Conservation (phyloP, 2,797 vertebrate species). For the Leontocebus nigricollis region DNA sequence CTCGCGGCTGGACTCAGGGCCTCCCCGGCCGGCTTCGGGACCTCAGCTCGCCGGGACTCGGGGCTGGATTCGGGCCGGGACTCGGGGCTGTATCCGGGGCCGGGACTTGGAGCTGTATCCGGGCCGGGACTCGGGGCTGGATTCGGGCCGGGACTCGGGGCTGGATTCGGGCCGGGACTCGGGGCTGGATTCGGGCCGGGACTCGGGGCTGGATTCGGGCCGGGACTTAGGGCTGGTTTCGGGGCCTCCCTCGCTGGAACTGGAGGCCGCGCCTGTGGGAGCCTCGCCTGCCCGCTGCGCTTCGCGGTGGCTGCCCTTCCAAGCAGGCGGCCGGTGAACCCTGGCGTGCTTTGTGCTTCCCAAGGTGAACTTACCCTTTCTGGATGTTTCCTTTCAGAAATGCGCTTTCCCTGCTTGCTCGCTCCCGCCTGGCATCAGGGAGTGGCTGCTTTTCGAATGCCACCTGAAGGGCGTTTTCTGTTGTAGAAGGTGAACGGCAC, state of each 20-base stretch:
- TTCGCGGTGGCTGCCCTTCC: neutral
- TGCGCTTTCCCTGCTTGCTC: constrained; percentile 19
- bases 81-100: neutral
- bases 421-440: constrained; percentile 36
- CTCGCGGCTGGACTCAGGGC: too few relatives aligned
- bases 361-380: constrained; percentile 47
- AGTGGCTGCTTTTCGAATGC: neutral
- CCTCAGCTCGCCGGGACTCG: neutral
- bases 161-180: neutral
- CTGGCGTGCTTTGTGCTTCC: neutral
- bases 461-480: neutral
- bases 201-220: too few relatives aligned
- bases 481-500: neutral
- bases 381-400: constrained; percentile 11
- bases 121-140: neutral
- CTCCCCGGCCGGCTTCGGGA: too few relatives aligned
- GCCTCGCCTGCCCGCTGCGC: neutral
- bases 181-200: neutral
- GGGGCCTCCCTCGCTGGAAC: too few relatives aligned
- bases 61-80: neutral
- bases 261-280: too few relatives aligned
- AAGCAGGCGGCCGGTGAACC: neutral
- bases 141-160: neutral
- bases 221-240: too few relatives aligned
- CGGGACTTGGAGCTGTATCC: too few relatives aligned